phyloP scores from a whole-genome alignment of 2,113 vertebrate species.

The Phaethornis superciliosus region DNA sequence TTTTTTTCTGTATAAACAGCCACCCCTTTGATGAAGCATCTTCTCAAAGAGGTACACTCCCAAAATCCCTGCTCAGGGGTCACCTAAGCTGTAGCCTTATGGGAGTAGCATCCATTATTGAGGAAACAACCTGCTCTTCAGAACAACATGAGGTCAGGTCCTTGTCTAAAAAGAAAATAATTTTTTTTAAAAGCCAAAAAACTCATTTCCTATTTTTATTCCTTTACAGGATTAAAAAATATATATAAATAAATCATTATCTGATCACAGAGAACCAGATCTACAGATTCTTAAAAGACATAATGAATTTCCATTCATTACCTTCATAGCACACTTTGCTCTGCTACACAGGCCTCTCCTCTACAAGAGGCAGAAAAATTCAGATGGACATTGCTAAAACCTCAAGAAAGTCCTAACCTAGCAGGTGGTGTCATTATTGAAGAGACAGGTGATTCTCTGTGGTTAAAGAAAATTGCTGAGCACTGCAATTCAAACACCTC shows the following conservation, averaged over 20 bases:
- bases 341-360: background rate
- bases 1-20: background rate
- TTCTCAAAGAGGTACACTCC: background rate
- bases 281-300: background rate
- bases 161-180: background rate
- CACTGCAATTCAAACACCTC: background rate
- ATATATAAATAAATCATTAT: background rate
- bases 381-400: background rate
- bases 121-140: background rate
- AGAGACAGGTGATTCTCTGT: conserved; percentile 4
- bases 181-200: background rate
- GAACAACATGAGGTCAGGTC: background rate
- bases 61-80: background rate
- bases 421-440: background rate
- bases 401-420: conserved; percentile 33
- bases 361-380: background rate
- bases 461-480: conserved; percentile 14
- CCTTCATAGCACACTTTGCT: background rate
- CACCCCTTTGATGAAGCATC: background rate
- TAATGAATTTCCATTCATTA: background rate
- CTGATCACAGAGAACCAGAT: background rate
- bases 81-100: background rate
- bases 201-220: background rate
- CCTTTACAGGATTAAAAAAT: background rate
- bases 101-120: background rate